Evolutionary conservation across 2,888 invertebrate genomes (phyloP).

Genomic region (Electrophaes corylata): DNA sequence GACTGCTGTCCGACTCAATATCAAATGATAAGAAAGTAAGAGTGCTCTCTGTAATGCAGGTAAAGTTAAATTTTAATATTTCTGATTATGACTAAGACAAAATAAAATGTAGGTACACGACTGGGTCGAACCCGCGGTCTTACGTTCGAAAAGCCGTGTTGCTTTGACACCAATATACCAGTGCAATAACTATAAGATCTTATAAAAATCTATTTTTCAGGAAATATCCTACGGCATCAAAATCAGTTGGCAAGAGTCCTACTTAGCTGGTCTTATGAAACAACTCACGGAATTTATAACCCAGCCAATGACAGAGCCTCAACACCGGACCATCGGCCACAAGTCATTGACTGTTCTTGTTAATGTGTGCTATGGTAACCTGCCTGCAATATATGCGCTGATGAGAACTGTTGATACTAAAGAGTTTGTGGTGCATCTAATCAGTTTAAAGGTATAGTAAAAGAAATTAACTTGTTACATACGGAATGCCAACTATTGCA

Average conservation of each 20-base stretch:
- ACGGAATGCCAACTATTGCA: too few relatives aligned
- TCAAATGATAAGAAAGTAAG: conserved; percentile 86
- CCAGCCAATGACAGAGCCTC: conserved; percentile 73
- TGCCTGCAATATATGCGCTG: conserved; percentile 89
- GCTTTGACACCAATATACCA: too few relatives aligned
- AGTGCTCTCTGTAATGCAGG: conserved; percentile 87
- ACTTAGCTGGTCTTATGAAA: conserved; percentile 87
- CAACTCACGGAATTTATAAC: conserved; percentile 87
- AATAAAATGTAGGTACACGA: too few relatives aligned
- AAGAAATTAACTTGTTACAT: too few relatives aligned
- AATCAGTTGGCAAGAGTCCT: conserved; percentile 92
- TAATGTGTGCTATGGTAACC: conserved; percentile 91
- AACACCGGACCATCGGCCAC: conserved; percentile 73
- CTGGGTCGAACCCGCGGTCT: too few relatives aligned
- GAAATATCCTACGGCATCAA: conserved; percentile 91
- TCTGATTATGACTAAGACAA: too few relatives aligned
- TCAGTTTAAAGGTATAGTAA: conserved; percentile 83
- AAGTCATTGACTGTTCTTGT: conserved; percentile 88
- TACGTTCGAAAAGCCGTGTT: too few relatives aligned
- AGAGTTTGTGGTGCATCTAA: conserved; percentile 85
- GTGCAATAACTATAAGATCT: too few relatives aligned
- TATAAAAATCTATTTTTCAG: conserved; percentile 58
- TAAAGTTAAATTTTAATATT: conserved; percentile 42
- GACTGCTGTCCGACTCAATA: conserved; percentile 84
- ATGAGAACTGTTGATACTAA: conserved; percentile 89